These are phyloP conservation scores for Brachionichthys hirsutus DNA, from an alignment of 2,113 vertebrate species.

Conservation along the genomic window DNA sequence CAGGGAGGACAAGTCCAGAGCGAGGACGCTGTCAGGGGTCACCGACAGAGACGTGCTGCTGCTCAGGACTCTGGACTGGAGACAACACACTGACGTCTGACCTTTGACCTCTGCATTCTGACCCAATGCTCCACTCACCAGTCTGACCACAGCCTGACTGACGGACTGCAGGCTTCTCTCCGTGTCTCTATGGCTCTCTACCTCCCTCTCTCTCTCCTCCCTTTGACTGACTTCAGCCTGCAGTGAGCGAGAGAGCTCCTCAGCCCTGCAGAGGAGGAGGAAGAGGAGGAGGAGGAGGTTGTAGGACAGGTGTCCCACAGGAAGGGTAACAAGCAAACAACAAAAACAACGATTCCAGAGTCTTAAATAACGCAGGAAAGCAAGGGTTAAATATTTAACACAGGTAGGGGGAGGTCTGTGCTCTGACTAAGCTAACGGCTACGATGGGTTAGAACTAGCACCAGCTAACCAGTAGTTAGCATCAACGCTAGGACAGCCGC, in stretches of 20 bases:
- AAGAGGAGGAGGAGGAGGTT: slow-evolving; percentile 23
- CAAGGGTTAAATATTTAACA: too few species aligned
- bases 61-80: slow-evolving; percentile 63
- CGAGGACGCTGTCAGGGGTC: slow-evolving; percentile 29
- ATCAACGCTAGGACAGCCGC: too few species aligned
- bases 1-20: slow-evolving; percentile 59
- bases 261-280: slow-evolving; percentile 71
- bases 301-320: background rate
- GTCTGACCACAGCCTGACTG: slow-evolving; percentile 51
- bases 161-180: slow-evolving; percentile 63
- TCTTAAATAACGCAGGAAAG: too few species aligned
- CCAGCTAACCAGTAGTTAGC: too few species aligned
- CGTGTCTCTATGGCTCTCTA: slow-evolving; percentile 24
- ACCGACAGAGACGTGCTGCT: slow-evolving; percentile 2
- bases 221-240: slow-evolving; percentile 73
- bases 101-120: background rate
- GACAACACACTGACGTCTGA: background rate
- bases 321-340: background rate
- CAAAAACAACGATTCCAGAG: background rate
- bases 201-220: slow-evolving; percentile 51
- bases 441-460: too few species aligned
- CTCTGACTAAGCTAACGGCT: too few species aligned
- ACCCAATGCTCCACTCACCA: slow-evolving; percentile 65
- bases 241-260: slow-evolving; percentile 77
- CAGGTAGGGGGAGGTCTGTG: too few species aligned